Base-by-base conservation (phyloP, 1,140 invertebrate species). In the Laodelphax striatellus region DNA sequence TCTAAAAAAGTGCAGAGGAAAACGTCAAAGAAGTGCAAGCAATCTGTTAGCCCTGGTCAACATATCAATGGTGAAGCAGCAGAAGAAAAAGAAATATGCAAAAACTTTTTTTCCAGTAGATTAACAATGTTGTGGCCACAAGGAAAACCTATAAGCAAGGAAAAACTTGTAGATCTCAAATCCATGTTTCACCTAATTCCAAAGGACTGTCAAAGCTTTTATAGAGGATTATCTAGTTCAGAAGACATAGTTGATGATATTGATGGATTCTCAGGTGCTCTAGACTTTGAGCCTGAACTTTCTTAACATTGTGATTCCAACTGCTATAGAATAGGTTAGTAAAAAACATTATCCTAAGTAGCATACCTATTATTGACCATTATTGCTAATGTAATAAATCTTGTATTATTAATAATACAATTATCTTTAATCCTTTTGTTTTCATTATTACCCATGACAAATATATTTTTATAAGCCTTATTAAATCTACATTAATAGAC, bases 91-190 rank as follows among this genome's bases (percentile, higher is more conserved):
- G 44, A 50, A 50, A 50, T 4, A 31, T 5, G 28, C 28, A 31
- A 9, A n/a, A n/a, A n/a, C n/a, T 9, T 31, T 31, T 31, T 31
- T 50, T 16, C 44, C 11, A 34, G 22, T 21, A n/a, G 42, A 57
- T 34, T 34, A 5, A 44, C 24, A 34, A 28, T 31, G 19, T 58
- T 62, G 46, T 62, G 61, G 57, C 61, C 57, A 52, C 24, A 54
- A 42, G 50, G 61, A 24, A 62, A 59, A 59, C 56, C 57, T 6
- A 58, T 58, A 9, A 59, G 52, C 42, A 24, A 57, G 21, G 28
- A 57, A 52, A 62, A 62, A 58, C 55, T 62, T 22, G 21, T 31
- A 55, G 60, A 62, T 57, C 21, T 62, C 9, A 57, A 62, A 21
- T 62, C 54, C 6, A 44, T 57, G 43, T 58, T 52, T n/a, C 61